Conservation (phyloP, 2,113 vertebrate species). For the Ciconia boyciana region DNA sequence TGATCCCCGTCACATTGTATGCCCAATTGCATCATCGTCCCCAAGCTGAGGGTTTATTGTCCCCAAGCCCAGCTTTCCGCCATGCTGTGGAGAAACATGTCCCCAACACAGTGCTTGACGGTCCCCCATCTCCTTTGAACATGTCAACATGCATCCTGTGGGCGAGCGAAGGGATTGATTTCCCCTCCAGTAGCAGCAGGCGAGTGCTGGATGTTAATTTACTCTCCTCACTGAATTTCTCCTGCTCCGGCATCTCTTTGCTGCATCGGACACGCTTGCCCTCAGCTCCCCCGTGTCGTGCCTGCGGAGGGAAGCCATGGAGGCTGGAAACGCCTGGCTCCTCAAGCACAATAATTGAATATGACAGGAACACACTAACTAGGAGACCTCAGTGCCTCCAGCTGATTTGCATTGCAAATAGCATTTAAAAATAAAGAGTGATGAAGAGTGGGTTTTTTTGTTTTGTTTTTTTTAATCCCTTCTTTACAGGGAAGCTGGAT, state of each 20-base stretch:
- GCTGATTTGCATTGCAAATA: conserved; percentile 79
- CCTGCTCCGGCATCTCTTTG: neutral
- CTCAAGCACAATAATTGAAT: conserved; percentile 71
- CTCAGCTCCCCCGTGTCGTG: neutral
- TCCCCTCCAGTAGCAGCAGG: neutral
- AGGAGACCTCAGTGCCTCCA: conserved; percentile 66
- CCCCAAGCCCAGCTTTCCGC: neutral
- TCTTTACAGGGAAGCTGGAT: conserved; percentile 91
- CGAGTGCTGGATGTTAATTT: conserved; percentile 29
- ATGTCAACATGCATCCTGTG: neutral
- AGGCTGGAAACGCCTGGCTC: conserved; percentile 54
- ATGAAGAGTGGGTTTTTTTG: neutral
- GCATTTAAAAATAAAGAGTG: conserved; percentile 65
- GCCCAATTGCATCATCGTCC: neutral
- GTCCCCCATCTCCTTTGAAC: neutral
- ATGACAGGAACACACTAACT: conserved; percentile 72
- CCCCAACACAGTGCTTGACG: neutral
- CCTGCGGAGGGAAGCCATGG: conserved; percentile 20
- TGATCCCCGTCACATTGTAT: neutral
- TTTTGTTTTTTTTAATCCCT: neutral
- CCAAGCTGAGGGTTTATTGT: neutral
- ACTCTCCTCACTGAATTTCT: neutral
- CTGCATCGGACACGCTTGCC: neutral
- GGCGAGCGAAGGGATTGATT: neutral
- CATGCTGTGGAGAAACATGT: neutral